Conservation (phyloP, 64 coral and sea anemone genomes). For the Actinia equina region DNA sequence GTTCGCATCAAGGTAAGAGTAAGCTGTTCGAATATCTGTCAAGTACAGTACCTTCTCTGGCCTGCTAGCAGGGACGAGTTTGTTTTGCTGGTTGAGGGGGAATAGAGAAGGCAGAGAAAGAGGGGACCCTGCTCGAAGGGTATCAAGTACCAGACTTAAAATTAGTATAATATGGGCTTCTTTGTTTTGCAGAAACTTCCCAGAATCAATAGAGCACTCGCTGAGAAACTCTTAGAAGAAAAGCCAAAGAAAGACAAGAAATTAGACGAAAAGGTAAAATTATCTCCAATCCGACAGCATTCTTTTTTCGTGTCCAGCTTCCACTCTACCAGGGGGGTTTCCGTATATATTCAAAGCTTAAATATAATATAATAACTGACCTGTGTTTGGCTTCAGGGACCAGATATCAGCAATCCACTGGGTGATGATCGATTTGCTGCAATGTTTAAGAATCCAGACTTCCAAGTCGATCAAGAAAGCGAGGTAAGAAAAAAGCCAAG, state of each 20-base stretch:
- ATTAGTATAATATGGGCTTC: neutral
- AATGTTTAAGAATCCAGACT: conserved; percentile 94
- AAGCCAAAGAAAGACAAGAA: conserved; percentile 34
- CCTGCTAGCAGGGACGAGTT: no score
- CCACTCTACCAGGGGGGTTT: neutral
- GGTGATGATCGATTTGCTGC: conserved; percentile 94
- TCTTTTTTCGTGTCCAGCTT: neutral
- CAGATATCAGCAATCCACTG: conserved; percentile 75
- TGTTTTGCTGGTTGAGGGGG: no score
- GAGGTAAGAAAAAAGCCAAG: conserved; percentile 69
- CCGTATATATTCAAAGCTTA: neutral
- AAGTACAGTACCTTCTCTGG: no score
- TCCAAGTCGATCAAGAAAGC: conserved; percentile 91
- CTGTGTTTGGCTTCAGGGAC: conserved; percentile 28
- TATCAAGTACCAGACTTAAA: no score
- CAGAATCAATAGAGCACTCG: conserved; percentile 63
- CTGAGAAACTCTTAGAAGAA: conserved; percentile 81
- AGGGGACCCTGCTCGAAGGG: no score
- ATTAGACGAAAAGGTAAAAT: neutral
- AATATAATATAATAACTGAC: neutral
- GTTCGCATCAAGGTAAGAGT: conserved; percentile 81
- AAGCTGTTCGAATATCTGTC: no score
- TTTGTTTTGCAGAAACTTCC: conserved; percentile 65
- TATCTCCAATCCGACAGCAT: no score
- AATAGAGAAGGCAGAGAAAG: no score